Conservation (phyloP, 2,797 vertebrate genomes). For the Brachyalestes nurse region DNA sequence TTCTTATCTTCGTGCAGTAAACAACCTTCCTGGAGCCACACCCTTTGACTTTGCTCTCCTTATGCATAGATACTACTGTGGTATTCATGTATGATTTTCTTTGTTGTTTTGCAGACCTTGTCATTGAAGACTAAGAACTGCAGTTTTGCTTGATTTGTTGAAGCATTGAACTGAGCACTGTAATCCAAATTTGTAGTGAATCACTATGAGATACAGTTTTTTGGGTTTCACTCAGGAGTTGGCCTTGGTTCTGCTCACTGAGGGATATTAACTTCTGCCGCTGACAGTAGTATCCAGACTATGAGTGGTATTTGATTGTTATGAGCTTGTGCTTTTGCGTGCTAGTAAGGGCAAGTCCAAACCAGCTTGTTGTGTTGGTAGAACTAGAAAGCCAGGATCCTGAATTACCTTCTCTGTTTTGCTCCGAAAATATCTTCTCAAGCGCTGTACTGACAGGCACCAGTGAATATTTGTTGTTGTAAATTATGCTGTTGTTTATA, state of each 20-base stretch:
- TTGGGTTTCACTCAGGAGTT: not conserved
- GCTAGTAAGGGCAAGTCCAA: conserved; percentile 20
- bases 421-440: not conserved
- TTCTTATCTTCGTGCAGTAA: conserved; percentile 11
- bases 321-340: not conserved
- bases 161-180: not conserved
- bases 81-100: not conserved
- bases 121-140: not conserved
- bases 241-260: no score
- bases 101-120: not conserved
- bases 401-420: not conserved
- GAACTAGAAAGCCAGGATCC: not conserved
- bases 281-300: not conserved
- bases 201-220: not conserved
- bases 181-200: not conserved
- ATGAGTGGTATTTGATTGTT: conserved; percentile 2
- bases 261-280: not conserved
- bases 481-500: not conserved
- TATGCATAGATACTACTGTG: not conserved
- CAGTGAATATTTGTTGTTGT: not conserved
- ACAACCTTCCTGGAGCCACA: conserved; percentile 2
- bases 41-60: conserved; percentile 10
- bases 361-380: conserved; percentile 22
- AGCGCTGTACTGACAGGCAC: not conserved
- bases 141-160: not conserved